Evolutionary conservation across 1,140 invertebrate species (phyloP).

Genomic region (Camponotus vicinus): DNA sequence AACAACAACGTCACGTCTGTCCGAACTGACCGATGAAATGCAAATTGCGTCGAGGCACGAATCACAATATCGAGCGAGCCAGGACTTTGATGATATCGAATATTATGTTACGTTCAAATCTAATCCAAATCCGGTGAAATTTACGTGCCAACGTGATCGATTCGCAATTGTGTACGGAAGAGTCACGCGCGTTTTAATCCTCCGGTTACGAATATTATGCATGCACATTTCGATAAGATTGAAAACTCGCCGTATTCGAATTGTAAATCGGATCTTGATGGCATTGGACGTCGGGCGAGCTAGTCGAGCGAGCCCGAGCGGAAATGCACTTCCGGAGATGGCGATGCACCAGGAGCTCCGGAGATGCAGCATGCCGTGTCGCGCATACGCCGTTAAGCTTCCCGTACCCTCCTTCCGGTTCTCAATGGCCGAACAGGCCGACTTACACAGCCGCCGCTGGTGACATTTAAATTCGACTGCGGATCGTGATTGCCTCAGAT

Average conservation of each 20-base stretch:
- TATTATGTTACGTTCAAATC: not conserved
- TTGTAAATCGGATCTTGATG: constrained; percentile 5
- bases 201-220: not conserved
- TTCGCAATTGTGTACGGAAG: not conserved
- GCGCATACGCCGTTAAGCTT: constrained; percentile 36
- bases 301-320: not conserved
- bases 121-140: constrained; percentile 19
- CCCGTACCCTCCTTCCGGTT: not conserved
- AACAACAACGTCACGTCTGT: constrained; percentile 1
- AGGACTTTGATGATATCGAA: constrained; percentile 22
- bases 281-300: too few species aligned
- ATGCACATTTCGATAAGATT: too few species aligned
- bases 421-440: constrained; percentile 10
- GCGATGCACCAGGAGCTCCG: constrained; percentile 15
- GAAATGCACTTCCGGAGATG: constrained; percentile 47
- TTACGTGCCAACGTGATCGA: too few species aligned
- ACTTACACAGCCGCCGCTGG: constrained; percentile 4
- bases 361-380: constrained; percentile 8
- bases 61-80: constrained; percentile 13
- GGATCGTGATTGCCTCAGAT: constrained; percentile 64
- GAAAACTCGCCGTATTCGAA: not conserved
- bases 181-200: not conserved
- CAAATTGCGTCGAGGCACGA: constrained; percentile 32
- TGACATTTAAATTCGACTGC: constrained; percentile 75
- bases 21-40: constrained; percentile 38